These are phyloP conservation scores for Caenorhabditis sulstoni DNA, from an alignment of 2,888 invertebrate genomes.

Conservation along the genomic window DNA sequence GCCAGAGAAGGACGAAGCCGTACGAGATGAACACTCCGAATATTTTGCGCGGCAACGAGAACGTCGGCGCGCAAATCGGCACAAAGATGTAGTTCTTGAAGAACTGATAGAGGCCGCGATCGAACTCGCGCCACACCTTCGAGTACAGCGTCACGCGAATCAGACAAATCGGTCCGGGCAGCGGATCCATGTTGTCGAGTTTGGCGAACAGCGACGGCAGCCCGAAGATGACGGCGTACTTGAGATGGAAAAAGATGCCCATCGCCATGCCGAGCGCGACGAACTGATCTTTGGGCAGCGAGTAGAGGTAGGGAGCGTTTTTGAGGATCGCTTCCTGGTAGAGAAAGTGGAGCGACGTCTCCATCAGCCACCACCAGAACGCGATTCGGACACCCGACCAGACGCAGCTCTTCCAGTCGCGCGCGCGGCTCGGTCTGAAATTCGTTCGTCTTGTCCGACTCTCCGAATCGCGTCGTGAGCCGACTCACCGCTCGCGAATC, in stretches of 20 bases:
- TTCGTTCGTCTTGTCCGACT: too few species aligned
- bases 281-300: conserved; percentile 77
- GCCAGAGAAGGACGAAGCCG: conserved; percentile 82
- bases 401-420: conserved; percentile 67
- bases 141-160: conserved; percentile 82
- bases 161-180: conserved; percentile 82
- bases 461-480: not conserved
- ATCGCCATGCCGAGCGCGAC: conserved; percentile 79
- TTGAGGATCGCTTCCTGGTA: conserved; percentile 81
- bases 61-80: conserved; percentile 81
- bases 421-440: conserved; percentile 39
- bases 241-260: conserved; percentile 82
- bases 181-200: conserved; percentile 81
- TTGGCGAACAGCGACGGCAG: conserved; percentile 81
- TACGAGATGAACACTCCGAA: conserved; percentile 81
- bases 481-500: conserved; percentile 63
- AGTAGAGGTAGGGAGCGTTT: conserved; percentile 56
- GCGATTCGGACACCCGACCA: conserved; percentile 76
- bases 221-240: conserved; percentile 82
- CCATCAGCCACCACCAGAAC: conserved; percentile 81
- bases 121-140: conserved; percentile 82
- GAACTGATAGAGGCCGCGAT: conserved; percentile 82
- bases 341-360: conserved; percentile 80
- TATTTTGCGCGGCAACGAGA: conserved; percentile 80
- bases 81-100: conserved; percentile 82